A percentile compares a stretch with the other conserved stretches of the same genome.
Conservation (phyloP, 2,797 vertebrate species). For the Balearica regulorum region DNA sequence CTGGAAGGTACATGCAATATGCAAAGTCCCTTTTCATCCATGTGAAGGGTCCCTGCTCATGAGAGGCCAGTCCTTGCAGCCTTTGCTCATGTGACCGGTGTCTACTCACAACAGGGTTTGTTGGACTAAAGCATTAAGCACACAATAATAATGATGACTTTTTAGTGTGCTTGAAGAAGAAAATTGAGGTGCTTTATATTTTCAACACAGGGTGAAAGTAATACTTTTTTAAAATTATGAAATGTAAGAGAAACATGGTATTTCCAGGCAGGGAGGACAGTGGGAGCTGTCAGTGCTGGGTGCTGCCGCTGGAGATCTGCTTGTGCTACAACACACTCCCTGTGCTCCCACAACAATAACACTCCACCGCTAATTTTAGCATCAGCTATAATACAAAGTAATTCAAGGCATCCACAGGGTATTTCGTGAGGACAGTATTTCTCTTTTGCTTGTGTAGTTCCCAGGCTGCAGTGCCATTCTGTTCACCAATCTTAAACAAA, state of each 20-base stretch:
- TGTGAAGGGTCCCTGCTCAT: background rate
- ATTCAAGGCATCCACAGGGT: constrained; percentile 16
- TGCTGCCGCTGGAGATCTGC: background rate
- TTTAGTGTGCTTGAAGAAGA: background rate
- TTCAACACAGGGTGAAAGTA: background rate
- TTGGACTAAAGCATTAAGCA: background rate
- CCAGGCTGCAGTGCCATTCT: constrained; percentile 33
- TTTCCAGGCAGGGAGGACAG: background rate
- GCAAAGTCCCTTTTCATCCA: background rate
- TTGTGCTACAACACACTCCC: background rate
- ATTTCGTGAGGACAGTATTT: constrained; percentile 14
- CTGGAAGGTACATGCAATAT: background rate
- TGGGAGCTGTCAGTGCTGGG: background rate
- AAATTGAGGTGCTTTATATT: background rate
- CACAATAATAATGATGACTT: background rate
- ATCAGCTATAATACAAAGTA: constrained; percentile 2
- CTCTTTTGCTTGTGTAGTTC: constrained; percentile 44
- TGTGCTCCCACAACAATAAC: constrained; percentile 7
- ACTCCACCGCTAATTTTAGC: constrained; percentile 46
- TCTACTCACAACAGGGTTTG: background rate
- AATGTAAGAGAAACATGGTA: background rate
- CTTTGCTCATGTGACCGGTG: background rate
- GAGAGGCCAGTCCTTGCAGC: background rate
- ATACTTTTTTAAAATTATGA: background rate
- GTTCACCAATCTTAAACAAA: constrained; percentile 48